A percentile compares a stretch with the other conserved stretches of the same genome.
Conservation (phyloP, 2,888 invertebrate species). For the Agrochola lychnidis region DNA sequence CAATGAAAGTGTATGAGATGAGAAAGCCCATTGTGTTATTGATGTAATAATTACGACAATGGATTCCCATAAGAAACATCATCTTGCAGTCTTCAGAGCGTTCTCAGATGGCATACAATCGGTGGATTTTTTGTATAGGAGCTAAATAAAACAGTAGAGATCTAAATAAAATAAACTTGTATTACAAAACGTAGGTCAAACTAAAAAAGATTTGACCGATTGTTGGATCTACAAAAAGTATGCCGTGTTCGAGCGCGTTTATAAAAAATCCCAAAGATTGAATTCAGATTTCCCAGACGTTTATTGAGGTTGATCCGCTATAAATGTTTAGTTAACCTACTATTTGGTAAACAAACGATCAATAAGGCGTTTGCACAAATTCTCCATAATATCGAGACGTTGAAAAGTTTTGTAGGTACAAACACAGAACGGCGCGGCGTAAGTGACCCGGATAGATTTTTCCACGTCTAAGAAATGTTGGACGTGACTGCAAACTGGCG, state of each 20-base stretch:
- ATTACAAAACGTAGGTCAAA: neutral
- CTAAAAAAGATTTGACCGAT: neutral
- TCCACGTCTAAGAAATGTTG: constrained; percentile 8
- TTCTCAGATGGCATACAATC: neutral
- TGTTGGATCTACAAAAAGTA: neutral
- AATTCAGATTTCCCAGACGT: constrained; percentile 9
- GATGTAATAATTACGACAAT: constrained; percentile 15
- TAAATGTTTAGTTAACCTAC: constrained; percentile 46
- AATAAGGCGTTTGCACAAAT: constrained; percentile 13
- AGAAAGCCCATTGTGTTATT: constrained; percentile 37
- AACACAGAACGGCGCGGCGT: constrained; percentile 5
- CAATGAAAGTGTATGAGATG: constrained; percentile 20
- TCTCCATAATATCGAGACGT: constrained; percentile 20
- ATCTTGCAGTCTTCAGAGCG: neutral
- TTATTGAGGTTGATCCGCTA: constrained; percentile 12
- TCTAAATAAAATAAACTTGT: neutral
- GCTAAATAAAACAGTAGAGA: neutral
- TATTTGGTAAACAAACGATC: constrained; percentile 34
- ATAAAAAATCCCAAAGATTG: neutral
- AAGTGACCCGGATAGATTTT: constrained; percentile 38
- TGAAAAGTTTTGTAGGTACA: constrained; percentile 24
- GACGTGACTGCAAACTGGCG: constrained; percentile 25
- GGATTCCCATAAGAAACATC: neutral
- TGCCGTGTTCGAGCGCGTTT: neutral
- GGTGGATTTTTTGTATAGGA: neutral